A percentile compares a stretch with the other conserved stretches of the same genome.
These are phyloP conservation scores for Lordiphosa fenestrarum DNA, from an alignment of 2,888 invertebrate genomes.

Conservation along the genomic window DNA sequence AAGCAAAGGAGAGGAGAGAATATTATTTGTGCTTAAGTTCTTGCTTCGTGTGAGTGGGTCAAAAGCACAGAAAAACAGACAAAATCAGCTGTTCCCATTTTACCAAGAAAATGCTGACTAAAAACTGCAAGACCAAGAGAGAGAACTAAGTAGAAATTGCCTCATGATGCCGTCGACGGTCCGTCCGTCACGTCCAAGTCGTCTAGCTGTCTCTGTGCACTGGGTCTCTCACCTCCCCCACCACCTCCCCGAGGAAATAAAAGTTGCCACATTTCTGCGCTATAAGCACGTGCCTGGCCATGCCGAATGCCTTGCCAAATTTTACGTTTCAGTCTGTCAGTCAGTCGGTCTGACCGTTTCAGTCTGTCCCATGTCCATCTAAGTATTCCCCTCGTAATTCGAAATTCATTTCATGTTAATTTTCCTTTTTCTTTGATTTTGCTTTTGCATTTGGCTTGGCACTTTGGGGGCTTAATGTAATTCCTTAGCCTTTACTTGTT, in stretches of 20 bases:
- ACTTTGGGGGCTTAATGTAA: constrained; percentile 57
- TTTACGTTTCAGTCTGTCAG: constrained; percentile 14
- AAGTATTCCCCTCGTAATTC: constrained; percentile 35
- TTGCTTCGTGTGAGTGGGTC: constrained; percentile 44
- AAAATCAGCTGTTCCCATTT: constrained; percentile 51
- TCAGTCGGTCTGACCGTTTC: constrained; percentile 6
- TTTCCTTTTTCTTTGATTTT: constrained; percentile 63
- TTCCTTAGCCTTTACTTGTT: constrained; percentile 42
- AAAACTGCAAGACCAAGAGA: constrained; percentile 43
- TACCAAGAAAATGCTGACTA: constrained; percentile 48
- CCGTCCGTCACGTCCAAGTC: constrained; percentile 57
- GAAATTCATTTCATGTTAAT: constrained; percentile 70
- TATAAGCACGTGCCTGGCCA: constrained; percentile 61
- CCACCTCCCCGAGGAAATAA: constrained; percentile 48
- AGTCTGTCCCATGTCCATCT: constrained; percentile 3
- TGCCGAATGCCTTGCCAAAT: constrained; percentile 60
- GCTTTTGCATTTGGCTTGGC: constrained; percentile 46
- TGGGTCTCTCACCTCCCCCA: constrained; percentile 24
- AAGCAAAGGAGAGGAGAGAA: constrained; percentile 28
- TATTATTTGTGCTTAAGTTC: constrained; percentile 11
- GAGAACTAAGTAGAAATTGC: constrained; percentile 54
- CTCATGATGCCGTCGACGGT: constrained; percentile 63
- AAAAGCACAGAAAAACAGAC: constrained; percentile 45
- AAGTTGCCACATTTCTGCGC: constrained; percentile 62
- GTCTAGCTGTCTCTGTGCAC: constrained; percentile 55